Conservation (phyloP, 2,113 vertebrate genomes). For the Nesoenas mayeri region DNA sequence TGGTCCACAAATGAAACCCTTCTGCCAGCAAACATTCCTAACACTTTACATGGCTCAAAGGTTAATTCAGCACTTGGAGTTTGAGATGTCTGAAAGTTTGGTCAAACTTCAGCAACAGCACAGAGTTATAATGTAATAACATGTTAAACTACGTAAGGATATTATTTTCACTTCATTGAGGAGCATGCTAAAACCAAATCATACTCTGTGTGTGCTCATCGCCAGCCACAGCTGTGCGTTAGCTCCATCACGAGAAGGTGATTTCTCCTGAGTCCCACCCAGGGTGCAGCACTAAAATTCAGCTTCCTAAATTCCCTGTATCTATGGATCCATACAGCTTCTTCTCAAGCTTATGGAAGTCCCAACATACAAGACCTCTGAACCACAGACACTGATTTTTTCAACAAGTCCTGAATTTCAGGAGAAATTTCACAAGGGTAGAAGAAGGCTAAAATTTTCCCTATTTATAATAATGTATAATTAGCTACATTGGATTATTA, state of each 20-base stretch:
- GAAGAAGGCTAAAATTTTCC: not conserved
- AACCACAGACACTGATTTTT: not conserved
- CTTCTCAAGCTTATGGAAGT: not conserved
- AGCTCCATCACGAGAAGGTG: not conserved
- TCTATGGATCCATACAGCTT: not conserved
- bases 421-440: not conserved
- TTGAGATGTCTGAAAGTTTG: not conserved
- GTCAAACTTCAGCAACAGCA: not conserved
- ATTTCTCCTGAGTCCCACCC: not conserved
- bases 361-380: not conserved
- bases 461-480: not conserved
- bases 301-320: not conserved
- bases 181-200: not conserved
- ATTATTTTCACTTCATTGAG: not conserved
- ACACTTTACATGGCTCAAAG: not conserved
- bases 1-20: not conserved
- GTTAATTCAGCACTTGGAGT: not conserved
- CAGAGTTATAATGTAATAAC: not conserved
- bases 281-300: not conserved
- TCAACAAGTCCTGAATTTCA: not conserved
- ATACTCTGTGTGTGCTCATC: fast-evolving
- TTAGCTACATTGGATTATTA: not conserved
- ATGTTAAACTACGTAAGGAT: not conserved
- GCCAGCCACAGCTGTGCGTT: not conserved
- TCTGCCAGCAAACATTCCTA: not conserved